These are phyloP conservation scores for Asobara japonica DNA, from an alignment of 1,140 invertebrate species.

Conservation along the genomic window DNA sequence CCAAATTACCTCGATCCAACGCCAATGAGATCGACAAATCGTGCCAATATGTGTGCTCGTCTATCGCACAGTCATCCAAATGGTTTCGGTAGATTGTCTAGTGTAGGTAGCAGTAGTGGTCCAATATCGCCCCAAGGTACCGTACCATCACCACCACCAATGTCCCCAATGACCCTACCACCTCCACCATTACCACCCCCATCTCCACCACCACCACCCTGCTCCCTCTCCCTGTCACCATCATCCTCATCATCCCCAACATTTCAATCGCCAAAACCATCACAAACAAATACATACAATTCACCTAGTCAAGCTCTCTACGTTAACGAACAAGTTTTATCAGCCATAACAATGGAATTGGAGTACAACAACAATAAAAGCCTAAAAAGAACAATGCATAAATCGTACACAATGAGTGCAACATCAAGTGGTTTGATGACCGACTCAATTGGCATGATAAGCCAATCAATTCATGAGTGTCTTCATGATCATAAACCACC, in stretches of 20 bases:
- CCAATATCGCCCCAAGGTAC: conserved; percentile 68
- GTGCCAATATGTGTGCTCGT: conserved; percentile 39
- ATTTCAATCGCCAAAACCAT: conserved; percentile 24
- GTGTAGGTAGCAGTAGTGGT: conserved; percentile 67
- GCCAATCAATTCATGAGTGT: conserved; percentile 35
- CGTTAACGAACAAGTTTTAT: conserved; percentile 59
- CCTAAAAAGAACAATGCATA: conserved; percentile 55
- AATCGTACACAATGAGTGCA: conserved; percentile 55
- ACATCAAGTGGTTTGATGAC: conserved; percentile 50
- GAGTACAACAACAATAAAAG: conserved; percentile 65
- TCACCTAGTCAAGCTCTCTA: conserved; percentile 55
- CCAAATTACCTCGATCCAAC: conserved; percentile 68
- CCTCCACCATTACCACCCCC: conserved; percentile 53
- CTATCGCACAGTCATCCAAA: conserved; percentile 65
- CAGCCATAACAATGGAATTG: conserved; percentile 49
- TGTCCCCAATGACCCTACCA: conserved; percentile 55
- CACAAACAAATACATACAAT: conserved; percentile 52
- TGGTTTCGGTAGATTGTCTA: conserved; percentile 58
- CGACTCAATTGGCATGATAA: conserved; percentile 39
- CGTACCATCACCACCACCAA: conserved; percentile 60
- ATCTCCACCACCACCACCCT: conserved; percentile 58
- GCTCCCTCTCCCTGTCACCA: conserved; percentile 54
- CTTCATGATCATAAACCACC: conserved; percentile 27
- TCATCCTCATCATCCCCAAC: too few relatives aligned
- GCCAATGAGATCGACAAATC: conserved; percentile 54